Evolutionary conservation across 2,797 vertebrate species (phyloP), one percentile per base, ranked within the genome.

Genomic region (Mus caroli): DNA sequence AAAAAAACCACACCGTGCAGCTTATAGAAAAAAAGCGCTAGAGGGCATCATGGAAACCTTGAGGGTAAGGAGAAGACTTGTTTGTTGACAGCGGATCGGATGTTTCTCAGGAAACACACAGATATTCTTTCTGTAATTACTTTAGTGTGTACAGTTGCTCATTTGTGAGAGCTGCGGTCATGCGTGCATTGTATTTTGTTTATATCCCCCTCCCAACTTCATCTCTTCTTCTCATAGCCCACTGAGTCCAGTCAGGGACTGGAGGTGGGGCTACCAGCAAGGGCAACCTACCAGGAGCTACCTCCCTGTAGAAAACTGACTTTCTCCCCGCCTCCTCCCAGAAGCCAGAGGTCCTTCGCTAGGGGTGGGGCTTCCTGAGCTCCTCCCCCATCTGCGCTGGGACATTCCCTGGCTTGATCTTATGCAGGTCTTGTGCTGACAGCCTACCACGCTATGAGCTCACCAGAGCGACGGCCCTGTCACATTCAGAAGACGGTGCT

Each of bases 401-500:
- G 26, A 10, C 7, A 4, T 26, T 71, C 34, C 10, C n/a, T 71
- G 50, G 50, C 50, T 28, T 28, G 50, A 71, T 54, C 34, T 71
- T 71, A 34, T 10, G 20, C 64, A n/a, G 34, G 31, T 54, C 64
- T 54, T 87, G 34, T 6, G 46, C 34, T 8, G 34, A 28, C 34
- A 87, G 12, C 5, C 22, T 22, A 11, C 14, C 11, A 34, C 14
- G 34, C 46, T 54, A 22, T 37, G 85, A 56, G 34, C 17, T 71
- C 50, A 56, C 8, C 22, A 28, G 0, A 7, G 15, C 0, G 6
- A 22, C 7, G 12, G 50, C 5, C 50, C 64, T 19, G 50, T 54
- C 22, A 28, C 2, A 10, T 28, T 14, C 22, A 54, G 67, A 56
- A 87, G 50, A 26, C 22, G 50, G 34, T 9, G 54, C 71, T 87